A percentile compares a stretch with the other conserved stretches of the same genome.
phyloP scores from a whole-genome alignment of 2,888 invertebrate genomes.

The Platycheirus albimanus region DNA sequence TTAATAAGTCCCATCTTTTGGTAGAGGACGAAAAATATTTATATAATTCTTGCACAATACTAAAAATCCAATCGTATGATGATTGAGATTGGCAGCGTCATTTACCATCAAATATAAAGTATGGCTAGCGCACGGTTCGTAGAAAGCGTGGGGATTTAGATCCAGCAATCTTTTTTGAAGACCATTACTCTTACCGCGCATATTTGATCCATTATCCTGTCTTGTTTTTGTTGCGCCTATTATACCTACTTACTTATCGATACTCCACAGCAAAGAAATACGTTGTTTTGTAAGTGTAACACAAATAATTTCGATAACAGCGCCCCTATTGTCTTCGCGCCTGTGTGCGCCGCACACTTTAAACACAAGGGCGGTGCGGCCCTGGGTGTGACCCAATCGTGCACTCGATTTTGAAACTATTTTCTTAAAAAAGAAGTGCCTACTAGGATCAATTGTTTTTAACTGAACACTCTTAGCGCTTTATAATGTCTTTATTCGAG shows the following conservation, averaged over 20 bases:
- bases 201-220: conserved; percentile 77
- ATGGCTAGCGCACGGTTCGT: conserved; percentile 76
- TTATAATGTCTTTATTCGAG: too few relatives aligned
- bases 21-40: conserved; percentile 75
- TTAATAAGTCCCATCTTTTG: conserved; percentile 64
- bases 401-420: too few relatives aligned
- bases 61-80: conserved; percentile 72
- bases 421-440: too few relatives aligned
- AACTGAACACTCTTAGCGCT: too few relatives aligned
- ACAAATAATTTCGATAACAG: not conserved
- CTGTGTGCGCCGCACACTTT: not conserved
- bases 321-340: not conserved
- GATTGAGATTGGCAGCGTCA: conserved; percentile 75
- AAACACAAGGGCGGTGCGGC: not conserved
- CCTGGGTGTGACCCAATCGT: too few relatives aligned
- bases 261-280: not conserved
- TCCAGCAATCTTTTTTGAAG: conserved; percentile 76
- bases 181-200: conserved; percentile 75
- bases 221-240: conserved; percentile 31
- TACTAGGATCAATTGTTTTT: too few relatives aligned
- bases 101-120: conserved; percentile 77
- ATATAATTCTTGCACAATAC: conserved; percentile 75
- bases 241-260: conserved; percentile 8
- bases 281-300: not conserved
- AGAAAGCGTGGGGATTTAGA: conserved; percentile 75